These are phyloP conservation scores for Ephestia elutella DNA, from an alignment of 1,140 invertebrate genomes.

Conservation along the genomic window DNA sequence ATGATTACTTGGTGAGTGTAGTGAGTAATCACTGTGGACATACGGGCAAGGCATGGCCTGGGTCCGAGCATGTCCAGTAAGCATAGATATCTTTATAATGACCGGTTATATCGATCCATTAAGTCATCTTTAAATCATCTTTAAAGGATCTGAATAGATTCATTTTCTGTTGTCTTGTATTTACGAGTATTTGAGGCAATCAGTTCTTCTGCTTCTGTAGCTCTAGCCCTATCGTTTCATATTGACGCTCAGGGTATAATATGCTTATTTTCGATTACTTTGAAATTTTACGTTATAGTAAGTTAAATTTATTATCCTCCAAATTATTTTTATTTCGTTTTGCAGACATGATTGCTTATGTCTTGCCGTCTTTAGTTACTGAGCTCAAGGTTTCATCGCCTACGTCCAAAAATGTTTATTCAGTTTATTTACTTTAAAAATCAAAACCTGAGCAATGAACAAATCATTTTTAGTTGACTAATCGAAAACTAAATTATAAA, in stretches of 20 bases:
- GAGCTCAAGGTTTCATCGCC: neutral
- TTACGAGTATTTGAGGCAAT: too few relatives aligned
- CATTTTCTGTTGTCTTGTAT: too few relatives aligned
- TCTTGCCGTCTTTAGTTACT: neutral
- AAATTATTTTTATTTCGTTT: neutral
- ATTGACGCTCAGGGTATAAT: too few relatives aligned
- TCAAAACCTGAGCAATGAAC: neutral
- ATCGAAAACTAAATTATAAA: too few relatives aligned
- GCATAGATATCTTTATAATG: neutral
- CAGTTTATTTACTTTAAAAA: neutral
- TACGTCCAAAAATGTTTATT: neutral
- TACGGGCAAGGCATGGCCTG: neutral
- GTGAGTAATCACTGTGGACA: constrained; percentile 3
- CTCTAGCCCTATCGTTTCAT: too few relatives aligned
- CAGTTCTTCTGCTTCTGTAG: too few relatives aligned
- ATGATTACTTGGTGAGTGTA: constrained; percentile 1
- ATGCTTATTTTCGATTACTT: too few relatives aligned
- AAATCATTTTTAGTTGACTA: too few relatives aligned
- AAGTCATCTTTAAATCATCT: too few relatives aligned
- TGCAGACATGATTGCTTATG: neutral
- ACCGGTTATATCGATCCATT: neutral
- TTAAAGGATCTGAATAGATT: too few relatives aligned
- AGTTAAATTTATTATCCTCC: neutral
- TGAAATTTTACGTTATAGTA: neutral
- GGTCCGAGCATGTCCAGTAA: neutral